Evolutionary conservation across 2,113 vertebrate genomes (phyloP).

Genomic region (Muntiacus muntjak): DNA sequence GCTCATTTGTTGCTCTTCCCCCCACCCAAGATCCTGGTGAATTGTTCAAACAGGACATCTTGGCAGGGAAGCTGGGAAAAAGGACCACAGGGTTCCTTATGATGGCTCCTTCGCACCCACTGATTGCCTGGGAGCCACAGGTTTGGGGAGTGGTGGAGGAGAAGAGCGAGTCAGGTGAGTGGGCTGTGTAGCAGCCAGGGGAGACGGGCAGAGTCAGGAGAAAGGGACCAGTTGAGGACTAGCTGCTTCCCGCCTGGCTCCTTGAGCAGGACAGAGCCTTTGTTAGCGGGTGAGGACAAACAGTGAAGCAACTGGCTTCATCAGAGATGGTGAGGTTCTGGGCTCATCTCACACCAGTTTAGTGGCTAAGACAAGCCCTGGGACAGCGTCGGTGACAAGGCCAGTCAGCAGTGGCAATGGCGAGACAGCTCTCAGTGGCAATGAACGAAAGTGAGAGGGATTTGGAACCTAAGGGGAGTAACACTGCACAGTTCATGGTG

Average conservation of each 20-base stretch:
- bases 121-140: neutral
- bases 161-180: neutral
- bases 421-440: neutral
- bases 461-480: neutral
- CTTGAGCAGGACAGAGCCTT: neutral
- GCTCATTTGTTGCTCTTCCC: neutral
- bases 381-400: neutral
- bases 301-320: neutral
- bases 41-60: neutral
- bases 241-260: neutral
- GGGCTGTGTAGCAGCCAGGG: neutral
- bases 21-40: neutral
- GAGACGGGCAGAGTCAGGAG: neutral
- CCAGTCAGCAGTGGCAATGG: neutral
- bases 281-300: neutral
- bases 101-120: neutral
- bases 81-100: neutral
- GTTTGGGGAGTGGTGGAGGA: too few relatives aligned
- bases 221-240: rapidly evolving
- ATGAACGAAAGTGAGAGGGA: neutral
- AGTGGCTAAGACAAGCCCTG: neutral
- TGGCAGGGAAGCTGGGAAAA: neutral
- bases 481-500: neutral
- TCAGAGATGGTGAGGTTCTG: neutral
- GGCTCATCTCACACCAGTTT: neutral